Evolutionary conservation across 2,113 vertebrate species (phyloP).

Genomic region (Pycnonotus jocosus): DNA sequence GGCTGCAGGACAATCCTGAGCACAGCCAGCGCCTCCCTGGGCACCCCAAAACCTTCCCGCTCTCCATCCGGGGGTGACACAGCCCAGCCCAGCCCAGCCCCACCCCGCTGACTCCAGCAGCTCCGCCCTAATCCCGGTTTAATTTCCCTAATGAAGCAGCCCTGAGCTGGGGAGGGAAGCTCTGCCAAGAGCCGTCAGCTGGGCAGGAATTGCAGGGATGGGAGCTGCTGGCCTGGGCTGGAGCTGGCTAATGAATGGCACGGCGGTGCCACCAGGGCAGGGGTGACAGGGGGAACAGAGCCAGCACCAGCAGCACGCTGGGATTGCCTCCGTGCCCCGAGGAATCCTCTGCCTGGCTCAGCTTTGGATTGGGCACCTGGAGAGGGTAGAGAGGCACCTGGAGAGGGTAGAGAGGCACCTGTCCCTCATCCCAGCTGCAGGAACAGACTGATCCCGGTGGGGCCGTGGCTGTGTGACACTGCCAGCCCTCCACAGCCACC

Average conservation of each 20-base stretch:
- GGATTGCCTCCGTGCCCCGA: not conserved
- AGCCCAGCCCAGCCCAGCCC: not conserved
- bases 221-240: not conserved
- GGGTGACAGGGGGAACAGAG: not conserved
- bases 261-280: not conserved
- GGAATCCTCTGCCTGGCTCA: not conserved
- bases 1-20: not conserved
- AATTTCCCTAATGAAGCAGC: not conserved
- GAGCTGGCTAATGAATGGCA: not conserved
- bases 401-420: not conserved
- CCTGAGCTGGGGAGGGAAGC: not conserved
- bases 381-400: not conserved
- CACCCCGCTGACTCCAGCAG: not conserved
- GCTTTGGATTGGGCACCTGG: rapidly evolving
- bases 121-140: not conserved
- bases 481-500: rapidly evolving
- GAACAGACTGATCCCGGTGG: not conserved
- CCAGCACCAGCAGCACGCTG: rapidly evolving
- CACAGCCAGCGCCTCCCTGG: not conserved
- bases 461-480: not conserved
- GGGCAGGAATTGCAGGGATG: not conserved
- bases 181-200: not conserved
- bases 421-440: rapidly evolving
- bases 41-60: not conserved
- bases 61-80: not conserved